phyloP scores from a whole-genome alignment of 2,888 invertebrate genomes.

The Machimus atricapillus region DNA sequence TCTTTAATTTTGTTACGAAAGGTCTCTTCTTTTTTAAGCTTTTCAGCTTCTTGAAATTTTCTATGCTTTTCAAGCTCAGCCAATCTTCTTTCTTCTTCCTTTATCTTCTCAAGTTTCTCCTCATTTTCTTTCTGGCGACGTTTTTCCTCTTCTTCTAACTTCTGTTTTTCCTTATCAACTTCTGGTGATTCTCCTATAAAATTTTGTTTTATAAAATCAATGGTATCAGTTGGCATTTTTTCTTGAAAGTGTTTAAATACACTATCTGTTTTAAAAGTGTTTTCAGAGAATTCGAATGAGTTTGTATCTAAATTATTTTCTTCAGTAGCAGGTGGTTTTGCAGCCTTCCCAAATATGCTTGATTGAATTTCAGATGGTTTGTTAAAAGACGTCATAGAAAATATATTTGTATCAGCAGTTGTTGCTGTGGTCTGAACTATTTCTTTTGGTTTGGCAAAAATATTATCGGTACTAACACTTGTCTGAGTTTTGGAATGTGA shows the following conservation, averaged over 20 bases:
- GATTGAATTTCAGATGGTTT: conserved; percentile 5
- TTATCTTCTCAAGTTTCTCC: conserved; percentile 29
- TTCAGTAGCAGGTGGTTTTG: conserved; percentile 34
- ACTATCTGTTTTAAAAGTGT: conserved; percentile 13
- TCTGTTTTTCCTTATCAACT: conserved; percentile 28
- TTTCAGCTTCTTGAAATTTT: conserved; percentile 47
- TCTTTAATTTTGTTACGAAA: conserved; percentile 48
- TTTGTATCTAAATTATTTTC: conserved; percentile 36
- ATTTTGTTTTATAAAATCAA: not conserved
- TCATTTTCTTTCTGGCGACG: not conserved
- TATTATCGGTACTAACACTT: not conserved
- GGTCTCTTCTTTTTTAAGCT: conserved; percentile 48
- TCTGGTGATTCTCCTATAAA: not conserved
- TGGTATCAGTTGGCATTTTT: not conserved
- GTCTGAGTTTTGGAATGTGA: not conserved
- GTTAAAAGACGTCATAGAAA: conserved; percentile 13
- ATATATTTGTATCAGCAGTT: not conserved
- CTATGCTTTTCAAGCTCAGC: conserved; percentile 47
- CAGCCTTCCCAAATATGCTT: conserved; percentile 46
- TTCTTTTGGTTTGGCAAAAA: not conserved
- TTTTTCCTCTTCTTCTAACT: conserved; percentile 42
- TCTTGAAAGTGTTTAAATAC: conserved; percentile 41
- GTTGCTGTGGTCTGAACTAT: not conserved
- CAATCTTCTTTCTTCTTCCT: conserved; percentile 47
- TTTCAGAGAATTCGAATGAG: conserved; percentile 6